Percentiles rank a stretch among this genome's conserved stretches.
Evolutionary conservation across 2,888 invertebrate species (phyloP).

Genomic region (Choristoneura rosaceana): DNA sequence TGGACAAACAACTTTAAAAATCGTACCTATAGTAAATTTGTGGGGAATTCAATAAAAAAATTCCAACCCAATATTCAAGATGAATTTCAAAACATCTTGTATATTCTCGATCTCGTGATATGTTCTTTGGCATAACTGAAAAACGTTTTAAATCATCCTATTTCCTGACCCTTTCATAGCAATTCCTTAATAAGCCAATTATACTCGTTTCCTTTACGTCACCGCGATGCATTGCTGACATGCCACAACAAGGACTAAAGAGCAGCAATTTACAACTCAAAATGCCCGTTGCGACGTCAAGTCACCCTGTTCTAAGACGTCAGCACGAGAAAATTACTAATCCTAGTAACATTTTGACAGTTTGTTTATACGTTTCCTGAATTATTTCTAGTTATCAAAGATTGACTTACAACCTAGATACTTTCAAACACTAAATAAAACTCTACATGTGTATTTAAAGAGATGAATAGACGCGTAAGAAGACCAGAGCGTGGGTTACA

Average conservation of each 20-base stretch:
- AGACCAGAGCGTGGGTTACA: no score
- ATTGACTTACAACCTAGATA: not conserved
- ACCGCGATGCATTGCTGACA: conserved; percentile 22
- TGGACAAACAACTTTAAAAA: no score
- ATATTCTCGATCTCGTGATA: no score
- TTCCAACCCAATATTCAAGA: no score
- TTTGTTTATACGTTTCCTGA: not conserved
- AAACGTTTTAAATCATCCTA: not conserved
- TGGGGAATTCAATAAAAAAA: no score
- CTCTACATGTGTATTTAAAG: no score
- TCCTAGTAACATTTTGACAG: not conserved
- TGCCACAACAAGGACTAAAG: conserved; percentile 51
- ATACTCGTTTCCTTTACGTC: not conserved
- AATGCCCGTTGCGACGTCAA: conserved; percentile 47
- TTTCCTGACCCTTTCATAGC: not conserved
- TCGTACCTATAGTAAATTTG: no score
- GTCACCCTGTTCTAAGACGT: conserved; percentile 22
- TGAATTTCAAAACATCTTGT: no score
- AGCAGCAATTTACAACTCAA: conserved; percentile 45
- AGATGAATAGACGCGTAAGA: no score
- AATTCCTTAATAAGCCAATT: not conserved
- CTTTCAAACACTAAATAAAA: not conserved
- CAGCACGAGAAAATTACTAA: not conserved
- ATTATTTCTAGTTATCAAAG: not conserved
- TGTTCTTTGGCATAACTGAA: not conserved